Base-by-base conservation (phyloP, 2,797 vertebrate genomes). In the Tauraco hartlaubi region DNA sequence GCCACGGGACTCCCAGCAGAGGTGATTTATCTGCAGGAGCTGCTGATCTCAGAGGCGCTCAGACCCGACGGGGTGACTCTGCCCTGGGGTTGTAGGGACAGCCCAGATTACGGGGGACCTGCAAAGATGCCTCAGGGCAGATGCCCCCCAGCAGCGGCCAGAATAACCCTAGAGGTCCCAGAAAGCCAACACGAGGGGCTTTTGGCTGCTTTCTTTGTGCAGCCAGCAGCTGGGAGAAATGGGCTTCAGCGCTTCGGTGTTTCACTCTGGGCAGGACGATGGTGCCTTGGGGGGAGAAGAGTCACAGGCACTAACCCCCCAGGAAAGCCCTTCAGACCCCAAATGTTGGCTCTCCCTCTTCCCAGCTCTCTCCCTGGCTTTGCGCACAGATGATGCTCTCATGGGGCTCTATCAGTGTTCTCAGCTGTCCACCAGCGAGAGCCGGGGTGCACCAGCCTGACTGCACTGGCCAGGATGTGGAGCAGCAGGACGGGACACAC, bases 41-140 rank as follows among this genome's bases (percentile, higher is more conserved):
- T 56, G 43, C 26, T 29, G 22, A 44, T 6, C 16, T 21, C 44
- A 51, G 35, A 35, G 33, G 37, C 0, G 3, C 28, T 16, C 1
- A 3, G 51, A 79, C 37, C 33, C 2, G 0, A n/a, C 6, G 55
- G 46, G 44, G 2, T 2, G 3, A 14, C 26, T 68, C 26, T 78
- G 3, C 12, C 9, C 19, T 1, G 2, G 16, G 0, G 0, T 3
- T 25, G 20, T 3, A 16, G 54, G 39, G 33, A 41, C 31, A 33
- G 29, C 8, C 22, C 28, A 3, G 9, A 6, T 11, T 16, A 26
- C 43, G 31, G 6, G 15, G 11, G 26, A 26, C n/a, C 41, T 28
- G 9, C 35, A 22, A 29, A 54, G 54, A 11, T 26, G 43, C 22
- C 35, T 59, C 48, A 17, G 3, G 9, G 67, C 46, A 54, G 46